Evolutionary conservation across 2,113 vertebrate genomes (phyloP), one percentile per base, ranked within the genome.

Genomic region (Tachysurus vachellii): DNA sequence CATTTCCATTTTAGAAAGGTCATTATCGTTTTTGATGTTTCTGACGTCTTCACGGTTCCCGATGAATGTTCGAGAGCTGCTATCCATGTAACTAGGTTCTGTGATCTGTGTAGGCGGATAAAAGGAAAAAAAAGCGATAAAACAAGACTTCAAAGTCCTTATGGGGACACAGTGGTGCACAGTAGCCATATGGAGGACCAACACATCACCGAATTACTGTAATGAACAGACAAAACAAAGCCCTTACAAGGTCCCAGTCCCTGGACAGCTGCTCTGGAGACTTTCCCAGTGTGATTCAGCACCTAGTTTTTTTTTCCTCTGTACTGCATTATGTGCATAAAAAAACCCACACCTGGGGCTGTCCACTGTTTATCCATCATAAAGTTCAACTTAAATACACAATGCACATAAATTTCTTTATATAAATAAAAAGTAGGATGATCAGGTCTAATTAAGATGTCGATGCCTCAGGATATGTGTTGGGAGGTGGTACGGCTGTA

Each of bases 161-260:
- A 16, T 57, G 76, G 75, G 85, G 61, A 86, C 76, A 80, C 47
- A 44, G 28, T 68, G 77, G 77, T 54, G 50, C 31, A 47, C 76
- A 70, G 5, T 44, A 70, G 64, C 85, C 85, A 86, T 81, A 86
- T 86, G 85, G 76, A 81, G 77, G 62, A 71, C 62, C 50, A 57
- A 44, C 76, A 71, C 85, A 86, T 81, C 64, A 59, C 70, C 26
- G 53, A n/a, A 86, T 86, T 81, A 86, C 53, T 57, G 56, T 86
- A 81, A 86, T 71, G 85, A 70, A 57, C 68, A 81, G 36, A 86
- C 62, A 47, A 80, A 81, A 81, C 85, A 70, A 80, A 86, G 61
- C 53, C 50, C 19, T 17, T 81, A 81, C 77, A 86, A 56, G 53
- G 62, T 81, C 62, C 77, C 77, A 71, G 64, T 86, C 62, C 85